Evolutionary conservation across 2,113 vertebrate genomes (phyloP).

Genomic region (Tauraco erythrolophus): DNA sequence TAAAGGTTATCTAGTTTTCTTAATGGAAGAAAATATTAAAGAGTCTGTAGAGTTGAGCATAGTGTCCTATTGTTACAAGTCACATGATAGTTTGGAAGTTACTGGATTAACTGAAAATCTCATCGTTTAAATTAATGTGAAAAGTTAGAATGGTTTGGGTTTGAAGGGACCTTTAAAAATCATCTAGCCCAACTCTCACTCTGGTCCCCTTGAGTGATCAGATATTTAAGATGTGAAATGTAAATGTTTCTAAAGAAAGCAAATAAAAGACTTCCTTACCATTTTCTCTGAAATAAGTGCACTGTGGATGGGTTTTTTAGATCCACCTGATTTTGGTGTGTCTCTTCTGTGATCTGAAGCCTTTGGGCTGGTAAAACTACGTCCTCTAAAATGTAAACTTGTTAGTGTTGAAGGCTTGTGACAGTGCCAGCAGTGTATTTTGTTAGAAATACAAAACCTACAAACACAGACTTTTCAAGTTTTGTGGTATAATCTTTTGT

Average conservation of each 20-base stretch:
- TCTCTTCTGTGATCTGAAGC: background rate
- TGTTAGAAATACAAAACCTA: background rate
- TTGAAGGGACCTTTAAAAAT: background rate
- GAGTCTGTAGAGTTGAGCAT: background rate
- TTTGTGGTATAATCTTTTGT: background rate
- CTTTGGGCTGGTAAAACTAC: background rate
- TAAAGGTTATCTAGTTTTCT: background rate
- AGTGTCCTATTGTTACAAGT: background rate
- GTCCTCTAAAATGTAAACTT: background rate
- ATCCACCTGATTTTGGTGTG: background rate
- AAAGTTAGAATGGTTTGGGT: background rate
- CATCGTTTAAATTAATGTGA: background rate
- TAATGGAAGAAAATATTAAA: background rate
- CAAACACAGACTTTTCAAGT: background rate
- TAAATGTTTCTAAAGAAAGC: background rate
- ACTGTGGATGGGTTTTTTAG: background rate
- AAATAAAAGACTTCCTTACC: background rate
- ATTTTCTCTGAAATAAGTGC: background rate
- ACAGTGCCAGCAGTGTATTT: background rate
- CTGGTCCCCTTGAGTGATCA: background rate
- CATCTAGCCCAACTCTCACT: background rate
- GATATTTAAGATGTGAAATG: background rate
- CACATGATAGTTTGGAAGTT: background rate
- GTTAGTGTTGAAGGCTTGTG: background rate
- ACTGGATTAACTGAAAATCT: background rate